Conservation (phyloP, 2,888 invertebrate species). For the Tigriopus californicus region DNA sequence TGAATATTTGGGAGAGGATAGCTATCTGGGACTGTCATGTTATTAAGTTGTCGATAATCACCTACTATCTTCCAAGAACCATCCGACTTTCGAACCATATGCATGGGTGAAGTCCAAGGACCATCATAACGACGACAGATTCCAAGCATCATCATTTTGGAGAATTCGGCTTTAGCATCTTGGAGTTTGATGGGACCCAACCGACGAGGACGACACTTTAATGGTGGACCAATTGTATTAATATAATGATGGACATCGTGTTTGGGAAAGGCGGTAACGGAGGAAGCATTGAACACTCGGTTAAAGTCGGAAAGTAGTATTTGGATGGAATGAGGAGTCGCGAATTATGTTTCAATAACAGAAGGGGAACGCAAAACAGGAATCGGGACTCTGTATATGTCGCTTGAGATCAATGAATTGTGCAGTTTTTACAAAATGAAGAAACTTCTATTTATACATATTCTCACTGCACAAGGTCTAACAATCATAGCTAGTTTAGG, state of each 20-base stretch:
- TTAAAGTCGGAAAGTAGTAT: no score
- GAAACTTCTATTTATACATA: no score
- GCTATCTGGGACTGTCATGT: constrained; percentile 24
- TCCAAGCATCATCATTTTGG: not conserved
- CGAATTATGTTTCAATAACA: no score
- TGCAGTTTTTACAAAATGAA: no score
- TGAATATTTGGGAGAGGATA: constrained; percentile 24
- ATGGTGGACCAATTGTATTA: not conserved
- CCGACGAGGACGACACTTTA: not conserved
- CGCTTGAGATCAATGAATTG: no score
- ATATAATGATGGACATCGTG: not conserved
- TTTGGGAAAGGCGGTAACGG: not conserved
- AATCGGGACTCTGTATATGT: no score
- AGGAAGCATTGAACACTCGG: no score
- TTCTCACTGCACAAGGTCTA: no score
- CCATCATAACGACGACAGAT: not conserved
- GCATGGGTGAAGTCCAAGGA: constrained; percentile 23
- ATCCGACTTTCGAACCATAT: constrained; percentile 23
- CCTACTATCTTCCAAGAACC: constrained; percentile 26
- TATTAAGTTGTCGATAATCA: constrained; percentile 26
- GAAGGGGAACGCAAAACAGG: no score
- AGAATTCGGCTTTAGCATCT: not conserved
- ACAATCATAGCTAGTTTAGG: no score
- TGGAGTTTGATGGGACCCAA: not conserved
- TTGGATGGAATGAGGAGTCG: no score